Conservation (phyloP, 2,113 vertebrate genomes). For the Seriola quinqueradiata region DNA sequence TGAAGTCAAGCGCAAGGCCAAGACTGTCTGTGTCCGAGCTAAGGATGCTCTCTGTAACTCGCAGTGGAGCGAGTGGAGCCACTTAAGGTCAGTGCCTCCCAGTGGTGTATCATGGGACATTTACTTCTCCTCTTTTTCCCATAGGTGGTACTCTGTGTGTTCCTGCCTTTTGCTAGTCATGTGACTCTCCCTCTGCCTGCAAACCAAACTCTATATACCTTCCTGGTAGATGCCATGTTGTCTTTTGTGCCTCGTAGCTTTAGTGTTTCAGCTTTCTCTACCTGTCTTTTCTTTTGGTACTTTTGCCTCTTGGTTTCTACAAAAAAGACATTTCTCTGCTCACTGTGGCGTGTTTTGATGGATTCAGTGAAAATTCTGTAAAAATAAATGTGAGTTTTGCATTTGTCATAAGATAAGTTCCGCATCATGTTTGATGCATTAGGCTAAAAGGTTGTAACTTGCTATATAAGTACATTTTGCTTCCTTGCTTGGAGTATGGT, state of each 20-base stretch:
- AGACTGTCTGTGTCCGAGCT: conserved; percentile 73
- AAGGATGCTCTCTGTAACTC: conserved; percentile 77
- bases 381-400: background rate
- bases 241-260: background rate
- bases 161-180: background rate
- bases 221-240: background rate
- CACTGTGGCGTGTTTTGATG: background rate
- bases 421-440: background rate
- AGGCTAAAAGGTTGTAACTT: background rate
- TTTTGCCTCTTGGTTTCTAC: background rate
- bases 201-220: background rate
- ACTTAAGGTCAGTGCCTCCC: conserved; percentile 64
- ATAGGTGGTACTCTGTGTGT: background rate
- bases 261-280: background rate
- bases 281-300: background rate
- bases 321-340: background rate
- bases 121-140: background rate
- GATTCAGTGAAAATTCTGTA: background rate
- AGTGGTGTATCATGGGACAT: background rate
- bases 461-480: too few relatives aligned
- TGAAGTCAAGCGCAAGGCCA: conserved; percentile 47
- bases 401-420: too few relatives aligned
- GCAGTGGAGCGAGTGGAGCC: conserved; percentile 81
- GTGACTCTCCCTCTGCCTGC: background rate
- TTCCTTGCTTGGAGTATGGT: background rate